Evolutionary conservation across 2,113 vertebrate species (phyloP).

Genomic region (Vireo altiloquus): DNA sequence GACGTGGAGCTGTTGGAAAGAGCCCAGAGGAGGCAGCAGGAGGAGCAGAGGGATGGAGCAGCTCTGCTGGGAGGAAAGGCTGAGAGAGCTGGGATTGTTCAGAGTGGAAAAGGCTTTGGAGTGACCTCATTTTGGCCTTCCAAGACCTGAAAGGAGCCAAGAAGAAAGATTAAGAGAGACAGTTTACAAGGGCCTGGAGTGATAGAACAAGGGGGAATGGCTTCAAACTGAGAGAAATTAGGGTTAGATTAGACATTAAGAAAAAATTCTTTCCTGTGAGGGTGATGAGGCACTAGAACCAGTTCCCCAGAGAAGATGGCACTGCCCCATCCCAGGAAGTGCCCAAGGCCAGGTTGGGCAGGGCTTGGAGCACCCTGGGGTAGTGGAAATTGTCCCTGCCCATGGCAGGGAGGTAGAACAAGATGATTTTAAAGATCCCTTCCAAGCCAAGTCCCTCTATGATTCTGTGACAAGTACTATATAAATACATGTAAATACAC

Average conservation of each 20-base stretch:
- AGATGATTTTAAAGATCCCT: not conserved
- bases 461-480: not conserved
- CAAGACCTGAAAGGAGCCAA: not conserved
- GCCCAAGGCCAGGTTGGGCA: accelerated
- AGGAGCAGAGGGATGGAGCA: not conserved
- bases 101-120: not conserved
- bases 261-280: not conserved
- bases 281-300: not conserved
- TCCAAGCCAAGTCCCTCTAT: not conserved
- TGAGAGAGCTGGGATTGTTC: not conserved
- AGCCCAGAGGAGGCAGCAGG: not conserved
- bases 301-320: not conserved
- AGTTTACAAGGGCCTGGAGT: not conserved
- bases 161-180: not conserved
- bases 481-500: not conserved
- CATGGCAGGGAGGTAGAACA: not conserved
- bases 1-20: not conserved
- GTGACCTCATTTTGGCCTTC: accelerated
- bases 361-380: not conserved
- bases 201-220: too few species aligned
- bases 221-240: not conserved
- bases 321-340: not conserved
- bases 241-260: not conserved
- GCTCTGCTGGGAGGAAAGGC: not conserved
- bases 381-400: not conserved